Percentiles rank a stretch among this genome's conserved stretches.
Conservation (phyloP, 2,888 invertebrate species). For the Euplexia lucipara region DNA sequence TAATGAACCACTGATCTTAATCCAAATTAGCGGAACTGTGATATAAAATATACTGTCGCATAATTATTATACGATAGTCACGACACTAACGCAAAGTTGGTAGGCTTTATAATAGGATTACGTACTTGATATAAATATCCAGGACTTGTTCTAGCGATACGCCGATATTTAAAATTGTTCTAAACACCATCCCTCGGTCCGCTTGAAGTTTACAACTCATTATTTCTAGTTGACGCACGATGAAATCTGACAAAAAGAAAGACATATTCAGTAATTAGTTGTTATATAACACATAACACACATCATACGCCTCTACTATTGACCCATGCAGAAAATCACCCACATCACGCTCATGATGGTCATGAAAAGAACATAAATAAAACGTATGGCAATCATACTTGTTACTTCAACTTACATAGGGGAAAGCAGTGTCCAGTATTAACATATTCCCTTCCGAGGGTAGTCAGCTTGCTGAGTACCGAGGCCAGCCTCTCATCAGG, state of each 20-base stretch:
- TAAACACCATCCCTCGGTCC: conserved; percentile 94
- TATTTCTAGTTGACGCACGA: conserved; percentile 95
- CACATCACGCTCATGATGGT: too few species aligned
- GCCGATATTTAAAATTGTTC: conserved; percentile 94
- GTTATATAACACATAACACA: too few species aligned
- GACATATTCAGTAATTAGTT: neutral
- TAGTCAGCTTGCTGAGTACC: conserved; percentile 94
- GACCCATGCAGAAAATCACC: too few species aligned
- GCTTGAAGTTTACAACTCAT: conserved; percentile 94
- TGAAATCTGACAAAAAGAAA: conserved; percentile 91
- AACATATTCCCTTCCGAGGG: conserved; percentile 94
- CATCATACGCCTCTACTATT: too few species aligned
- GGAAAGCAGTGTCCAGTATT: conserved; percentile 97
- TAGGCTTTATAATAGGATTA: conserved; percentile 49
- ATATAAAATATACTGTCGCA: too few species aligned
- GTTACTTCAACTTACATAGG: conserved; percentile 90
- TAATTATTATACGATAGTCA: too few species aligned
- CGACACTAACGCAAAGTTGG: too few species aligned
- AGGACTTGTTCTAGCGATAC: conserved; percentile 94
- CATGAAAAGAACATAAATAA: too few species aligned
- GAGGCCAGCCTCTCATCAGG: conserved; percentile 92
- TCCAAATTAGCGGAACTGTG: too few species aligned
- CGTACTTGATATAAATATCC: conserved; percentile 95
- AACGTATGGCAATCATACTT: neutral
- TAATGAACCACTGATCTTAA: neutral